phyloP scores from a whole-genome alignment of 2,797 vertebrate species.

The Myotis pilosus region DNA sequence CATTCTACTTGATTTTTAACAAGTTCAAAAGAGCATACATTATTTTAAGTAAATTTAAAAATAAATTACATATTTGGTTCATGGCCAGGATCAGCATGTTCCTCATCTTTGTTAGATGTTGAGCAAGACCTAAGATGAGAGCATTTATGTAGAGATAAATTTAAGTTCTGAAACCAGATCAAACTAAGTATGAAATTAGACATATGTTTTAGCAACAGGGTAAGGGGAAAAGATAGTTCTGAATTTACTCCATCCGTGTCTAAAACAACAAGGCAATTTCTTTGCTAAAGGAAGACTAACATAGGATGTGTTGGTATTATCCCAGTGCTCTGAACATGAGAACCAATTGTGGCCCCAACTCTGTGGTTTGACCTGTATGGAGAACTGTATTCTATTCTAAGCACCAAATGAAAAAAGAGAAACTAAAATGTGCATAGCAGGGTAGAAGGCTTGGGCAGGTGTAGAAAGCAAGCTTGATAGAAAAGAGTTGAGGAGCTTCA shows the following conservation, averaged over 20 bases:
- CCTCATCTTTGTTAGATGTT: not conserved
- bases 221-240: not conserved
- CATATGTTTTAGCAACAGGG: not conserved
- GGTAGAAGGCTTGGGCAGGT: not conserved
- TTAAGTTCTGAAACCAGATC: not conserved
- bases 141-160: not conserved
- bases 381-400: not conserved
- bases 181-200: not conserved
- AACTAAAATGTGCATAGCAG: not conserved
- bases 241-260: not conserved
- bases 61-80: not conserved
- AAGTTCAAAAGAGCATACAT: not conserved
- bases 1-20: not conserved
- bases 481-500: not conserved
- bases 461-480: not conserved
- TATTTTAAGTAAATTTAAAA: not conserved
- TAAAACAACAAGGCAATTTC: not conserved
- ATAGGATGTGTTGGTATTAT: not conserved
- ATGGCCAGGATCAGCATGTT: accelerated
- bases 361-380: not conserved
- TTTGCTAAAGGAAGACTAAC: not conserved
- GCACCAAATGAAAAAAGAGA: not conserved
- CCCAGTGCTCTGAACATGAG: not conserved
- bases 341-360: not conserved
- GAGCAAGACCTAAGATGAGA: not conserved